Conservation (phyloP, 2,888 invertebrate genomes). For the Ectobius pallidus region DNA sequence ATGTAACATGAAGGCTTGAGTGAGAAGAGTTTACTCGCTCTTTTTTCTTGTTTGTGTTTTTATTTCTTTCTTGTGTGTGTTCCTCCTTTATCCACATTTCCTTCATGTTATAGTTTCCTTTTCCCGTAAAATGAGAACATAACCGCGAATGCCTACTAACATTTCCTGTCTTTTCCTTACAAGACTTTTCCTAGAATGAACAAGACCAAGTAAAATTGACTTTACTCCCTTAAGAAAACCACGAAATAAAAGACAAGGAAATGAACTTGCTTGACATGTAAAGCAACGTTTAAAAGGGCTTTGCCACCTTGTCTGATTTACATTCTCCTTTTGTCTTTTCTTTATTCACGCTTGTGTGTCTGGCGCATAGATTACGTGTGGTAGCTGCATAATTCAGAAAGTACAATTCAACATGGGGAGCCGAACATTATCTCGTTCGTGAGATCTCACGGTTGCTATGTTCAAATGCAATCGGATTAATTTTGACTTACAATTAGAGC, state of each 20-base stretch:
- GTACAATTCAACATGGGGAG: too few relatives aligned
- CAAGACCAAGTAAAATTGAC: conserved; percentile 8
- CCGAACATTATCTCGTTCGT: too few relatives aligned
- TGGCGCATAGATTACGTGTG: too few relatives aligned
- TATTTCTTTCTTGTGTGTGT: neutral
- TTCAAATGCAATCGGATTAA: too few relatives aligned
- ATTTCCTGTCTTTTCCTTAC: neutral
- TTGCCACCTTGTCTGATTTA: too few relatives aligned
- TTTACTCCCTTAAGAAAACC: neutral
- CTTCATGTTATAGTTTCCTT: conserved; percentile 41
- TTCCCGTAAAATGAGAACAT: conserved; percentile 24
- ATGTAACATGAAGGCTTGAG: conserved; percentile 5
- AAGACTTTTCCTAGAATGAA: neutral
- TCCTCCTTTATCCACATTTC: conserved; percentile 38
- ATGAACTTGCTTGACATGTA: too few relatives aligned
- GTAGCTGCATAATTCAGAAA: too few relatives aligned
- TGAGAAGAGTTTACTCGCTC: conserved; percentile 7
- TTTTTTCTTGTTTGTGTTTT: neutral
- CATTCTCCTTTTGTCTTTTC: too few relatives aligned
- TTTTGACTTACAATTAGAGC: too few relatives aligned
- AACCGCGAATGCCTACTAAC: conserved; percentile 1
- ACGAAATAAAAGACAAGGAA: neutral
- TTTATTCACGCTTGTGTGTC: too few relatives aligned
- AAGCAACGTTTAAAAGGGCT: too few relatives aligned
- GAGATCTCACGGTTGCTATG: too few relatives aligned